phyloP scores from a whole-genome alignment of 2,888 invertebrate species.

The Aporophyla lueneburgensis region DNA sequence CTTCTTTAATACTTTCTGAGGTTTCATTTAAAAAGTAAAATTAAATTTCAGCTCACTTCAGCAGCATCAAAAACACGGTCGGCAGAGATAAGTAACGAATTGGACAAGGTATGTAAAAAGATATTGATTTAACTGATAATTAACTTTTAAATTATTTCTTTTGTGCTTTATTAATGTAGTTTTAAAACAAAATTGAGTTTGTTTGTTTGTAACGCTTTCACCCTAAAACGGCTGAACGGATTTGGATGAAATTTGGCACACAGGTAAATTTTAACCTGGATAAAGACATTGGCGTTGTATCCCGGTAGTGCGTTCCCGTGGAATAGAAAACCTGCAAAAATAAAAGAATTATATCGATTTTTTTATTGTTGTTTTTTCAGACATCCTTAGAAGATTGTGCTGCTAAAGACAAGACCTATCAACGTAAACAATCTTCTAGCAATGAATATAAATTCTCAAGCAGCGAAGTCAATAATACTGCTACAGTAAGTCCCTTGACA shows the following conservation, averaged over 20 bases:
- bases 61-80: neutral
- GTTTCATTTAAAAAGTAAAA: neutral
- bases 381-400: neutral
- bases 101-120: constrained; percentile 30
- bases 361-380: constrained; percentile 35
- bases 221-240: neutral
- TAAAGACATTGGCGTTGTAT: neutral
- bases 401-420: neutral
- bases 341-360: neutral
- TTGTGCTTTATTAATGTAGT: neutral
- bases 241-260: neutral
- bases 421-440: constrained; percentile 12
- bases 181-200: neutral
- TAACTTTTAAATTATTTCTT: neutral
- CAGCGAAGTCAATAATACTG: constrained; percentile 16
- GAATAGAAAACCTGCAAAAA: neutral
- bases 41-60: constrained; percentile 35
- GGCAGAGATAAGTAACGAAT: constrained; percentile 25
- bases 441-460: constrained; percentile 9
- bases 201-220: neutral
- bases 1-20: neutral
- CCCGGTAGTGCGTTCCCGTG: too few relatives aligned
- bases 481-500: constrained; percentile 26
- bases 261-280: neutral
- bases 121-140: neutral